These are phyloP conservation scores for Callipepla squamata DNA, from an alignment of 2,113 vertebrate genomes.

Conservation along the genomic window DNA sequence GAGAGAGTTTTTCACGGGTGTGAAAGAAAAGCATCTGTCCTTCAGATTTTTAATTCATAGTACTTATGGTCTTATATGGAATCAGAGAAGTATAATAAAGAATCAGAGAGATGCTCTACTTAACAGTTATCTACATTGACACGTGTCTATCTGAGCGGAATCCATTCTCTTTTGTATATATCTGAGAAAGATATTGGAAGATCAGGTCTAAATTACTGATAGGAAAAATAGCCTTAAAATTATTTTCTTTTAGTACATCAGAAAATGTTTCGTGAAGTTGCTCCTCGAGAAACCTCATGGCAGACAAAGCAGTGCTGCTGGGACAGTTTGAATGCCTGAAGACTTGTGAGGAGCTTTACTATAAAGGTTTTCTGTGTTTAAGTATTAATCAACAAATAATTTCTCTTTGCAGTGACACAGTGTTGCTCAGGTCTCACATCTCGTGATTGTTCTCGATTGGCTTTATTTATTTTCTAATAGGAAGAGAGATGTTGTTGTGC, in stretches of 20 bases:
- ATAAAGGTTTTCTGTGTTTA: background rate
- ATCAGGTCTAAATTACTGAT: background rate
- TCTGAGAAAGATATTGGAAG: background rate
- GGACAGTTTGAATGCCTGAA: background rate
- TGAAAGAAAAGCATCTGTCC: constrained; percentile 9
- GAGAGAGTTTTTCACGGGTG: constrained; percentile 56
- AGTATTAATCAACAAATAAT: background rate
- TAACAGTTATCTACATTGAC: background rate
- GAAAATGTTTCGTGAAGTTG: background rate
- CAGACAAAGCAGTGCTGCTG: background rate
- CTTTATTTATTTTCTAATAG: background rate
- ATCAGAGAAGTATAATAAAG: background rate
- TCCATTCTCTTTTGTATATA: background rate
- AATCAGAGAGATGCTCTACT: background rate
- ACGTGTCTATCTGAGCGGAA: background rate
- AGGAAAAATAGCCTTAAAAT: background rate
- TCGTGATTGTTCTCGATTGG: background rate
- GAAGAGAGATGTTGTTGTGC: background rate
- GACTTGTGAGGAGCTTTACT: background rate
- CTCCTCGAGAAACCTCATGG: background rate
- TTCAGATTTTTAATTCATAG: background rate
- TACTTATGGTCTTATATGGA: background rate
- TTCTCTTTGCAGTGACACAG: background rate
- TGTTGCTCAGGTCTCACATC: background rate
- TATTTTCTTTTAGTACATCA: background rate